Base-by-base conservation (phyloP, 2,113 vertebrate genomes). In the Nymphicus hollandicus region DNA sequence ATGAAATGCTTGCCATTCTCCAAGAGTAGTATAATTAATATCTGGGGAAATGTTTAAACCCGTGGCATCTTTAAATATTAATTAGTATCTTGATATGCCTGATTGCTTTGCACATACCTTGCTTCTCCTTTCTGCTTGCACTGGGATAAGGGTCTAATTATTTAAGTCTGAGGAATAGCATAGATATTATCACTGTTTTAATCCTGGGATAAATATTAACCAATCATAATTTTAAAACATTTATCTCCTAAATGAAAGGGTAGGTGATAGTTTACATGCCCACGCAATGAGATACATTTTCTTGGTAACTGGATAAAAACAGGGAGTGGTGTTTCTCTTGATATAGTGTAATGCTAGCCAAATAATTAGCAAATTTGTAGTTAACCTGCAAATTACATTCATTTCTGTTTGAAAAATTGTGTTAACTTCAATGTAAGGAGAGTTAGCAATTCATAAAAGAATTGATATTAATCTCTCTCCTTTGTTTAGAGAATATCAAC, bases 61-160 rank as follows among this genome's bases (percentile, higher is more conserved):
- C 24, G 8, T 63, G 68, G 43, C n/a, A 56, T 74, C 69, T 47
- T 90, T 47, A 94, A 94, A 88, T 96, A 93, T 83, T 88, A 53
- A 88, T 71, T 88, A 78, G 29, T 60, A 58, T 68, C 24, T 81
- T 79, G 47, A 88, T 93, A 88, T 72, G 25, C 37, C 52, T 86
- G 52, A 91, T 63, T 50, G 43, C 81, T 94, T 81, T 91, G 47
- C 41, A 77, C 28, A 19, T 58, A 77, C 50, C 29, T 82, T 76
- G 18, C 20, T 84, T 53, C 24, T 90, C 63, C 46, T 53, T 91
- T 93, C 66, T 81, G 29, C 39, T 71, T 93, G 41, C n/a, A 11
- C 11, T 66, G 60, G 47, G 35, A 17, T 90, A 86, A 56, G 18
- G 12, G 31, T 69, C 33, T 74, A 41, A 55, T 64, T 90, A 88